These are phyloP conservation scores for Lindbergichthys nudifrons DNA, from an alignment of 2,797 vertebrate species.

Conservation along the genomic window DNA sequence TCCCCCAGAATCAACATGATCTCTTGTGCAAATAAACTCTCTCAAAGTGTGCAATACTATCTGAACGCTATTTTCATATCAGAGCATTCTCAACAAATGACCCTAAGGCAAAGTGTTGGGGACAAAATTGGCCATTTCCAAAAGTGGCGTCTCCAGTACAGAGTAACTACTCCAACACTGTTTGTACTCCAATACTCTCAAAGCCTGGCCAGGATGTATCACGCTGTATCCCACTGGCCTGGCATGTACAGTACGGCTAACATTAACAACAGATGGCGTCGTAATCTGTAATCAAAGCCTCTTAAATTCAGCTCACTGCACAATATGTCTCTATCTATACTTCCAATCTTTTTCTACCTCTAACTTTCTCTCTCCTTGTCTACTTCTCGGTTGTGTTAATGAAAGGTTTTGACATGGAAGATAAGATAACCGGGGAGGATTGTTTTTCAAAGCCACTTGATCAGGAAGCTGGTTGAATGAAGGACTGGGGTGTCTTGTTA, in stretches of 20 bases:
- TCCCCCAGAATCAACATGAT: too few relatives aligned
- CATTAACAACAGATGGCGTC: conserved; percentile 68
- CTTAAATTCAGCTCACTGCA: conserved; percentile 62
- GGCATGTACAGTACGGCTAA: conserved; percentile 61
- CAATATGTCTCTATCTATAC: conserved; percentile 54
- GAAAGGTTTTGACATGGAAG: conserved; percentile 26
- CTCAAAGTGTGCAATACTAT: too few relatives aligned
- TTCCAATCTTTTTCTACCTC: conserved; percentile 16
- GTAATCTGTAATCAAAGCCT: conserved; percentile 73
- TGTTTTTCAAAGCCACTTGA: conserved; percentile 32
- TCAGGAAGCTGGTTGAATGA: conserved; percentile 19
- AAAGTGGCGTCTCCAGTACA: too few relatives aligned
- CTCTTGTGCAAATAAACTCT: too few relatives aligned
- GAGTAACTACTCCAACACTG: too few relatives aligned
- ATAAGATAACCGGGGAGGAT: conserved; percentile 17
- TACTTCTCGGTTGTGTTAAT: conserved; percentile 10
- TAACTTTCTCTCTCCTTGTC: conserved; percentile 2
- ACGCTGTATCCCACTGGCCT: conserved; percentile 2
- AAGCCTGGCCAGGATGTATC: too few relatives aligned
- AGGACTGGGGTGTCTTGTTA: conserved; percentile 33
- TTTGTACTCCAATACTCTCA: too few relatives aligned
- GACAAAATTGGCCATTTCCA: too few relatives aligned
- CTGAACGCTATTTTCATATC: too few relatives aligned
- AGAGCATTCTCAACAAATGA: too few relatives aligned
- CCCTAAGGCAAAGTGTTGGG: too few relatives aligned